Percentiles rank a stretch among this genome's conserved stretches.
Evolutionary conservation across 1,140 invertebrate species (phyloP).

Genomic region (Diorhabda sublineata): DNA sequence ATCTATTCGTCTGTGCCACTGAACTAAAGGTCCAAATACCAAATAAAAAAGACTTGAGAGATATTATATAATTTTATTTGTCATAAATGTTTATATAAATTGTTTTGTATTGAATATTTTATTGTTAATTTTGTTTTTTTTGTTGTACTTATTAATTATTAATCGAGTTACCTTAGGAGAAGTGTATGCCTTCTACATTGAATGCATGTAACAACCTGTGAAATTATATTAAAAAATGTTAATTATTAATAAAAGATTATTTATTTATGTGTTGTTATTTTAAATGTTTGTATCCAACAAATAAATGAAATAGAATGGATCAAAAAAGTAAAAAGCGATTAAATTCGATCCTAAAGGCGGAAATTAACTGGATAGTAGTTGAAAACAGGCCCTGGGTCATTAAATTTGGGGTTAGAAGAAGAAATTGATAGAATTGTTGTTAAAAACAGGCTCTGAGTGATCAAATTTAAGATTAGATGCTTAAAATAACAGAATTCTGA

Average conservation of each 20-base stretch:
- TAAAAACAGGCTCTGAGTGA: too few species aligned
- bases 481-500: too few species aligned
- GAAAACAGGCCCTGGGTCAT: too few species aligned
- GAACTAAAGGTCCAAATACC: neutral
- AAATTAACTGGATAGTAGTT: too few species aligned
- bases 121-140: neutral
- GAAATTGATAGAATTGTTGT: too few species aligned
- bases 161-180: conserved; percentile 50
- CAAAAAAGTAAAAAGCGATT: too few species aligned
- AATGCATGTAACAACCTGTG: conserved; percentile 77
- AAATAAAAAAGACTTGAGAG: neutral
- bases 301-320: too few species aligned
- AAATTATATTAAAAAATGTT: conserved; percentile 30
- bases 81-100: neutral
- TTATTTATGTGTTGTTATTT: neutral
- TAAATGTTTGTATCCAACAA: too few species aligned
- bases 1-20: neutral
- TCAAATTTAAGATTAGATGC: too few species aligned
- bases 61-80: neutral
- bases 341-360: too few species aligned
- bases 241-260: conserved; percentile 19
- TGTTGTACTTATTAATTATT: conserved; percentile 1
- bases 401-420: too few species aligned
- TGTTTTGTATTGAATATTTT: conserved; percentile 3
- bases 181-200: conserved; percentile 87